Base-by-base conservation (phyloP, 2,797 vertebrate genomes). In the Limosa lapponica region DNA sequence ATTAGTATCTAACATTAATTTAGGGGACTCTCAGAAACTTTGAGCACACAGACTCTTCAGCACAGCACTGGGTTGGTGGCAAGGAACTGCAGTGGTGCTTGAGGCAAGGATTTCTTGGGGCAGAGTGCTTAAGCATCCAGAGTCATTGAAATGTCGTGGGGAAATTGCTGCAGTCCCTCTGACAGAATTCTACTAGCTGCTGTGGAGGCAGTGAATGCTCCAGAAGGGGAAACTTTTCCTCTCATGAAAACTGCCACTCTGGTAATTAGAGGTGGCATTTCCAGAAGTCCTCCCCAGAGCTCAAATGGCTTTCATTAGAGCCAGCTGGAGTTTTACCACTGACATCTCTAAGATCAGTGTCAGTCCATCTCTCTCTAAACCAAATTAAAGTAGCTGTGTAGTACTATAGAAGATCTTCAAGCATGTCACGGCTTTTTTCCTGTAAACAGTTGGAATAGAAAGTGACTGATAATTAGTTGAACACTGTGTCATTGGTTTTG, bases 31-130 rank as follows among this genome's bases (percentile, higher is more conserved):
- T 66, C 46, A 64, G 19, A 62, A 73, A 37, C 44, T 84, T 8
- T 3, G 49, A 73, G 44, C 17, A 49, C 43, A 64, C 17, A 16
- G 37, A 61, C 14, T 39, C 13, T 58, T 64, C 55, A 75, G 23
- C 62, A 49, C 14, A 62, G 43, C 4, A 4, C 16, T 0, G 0
- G 18, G 12, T 22, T 48, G 36, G n/a, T 65, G 28, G 27, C 41
- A 59, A 61, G 41, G 73, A 64, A 25, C 25, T 2, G 1, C 34
- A 46, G 32, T 11, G 24, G 15, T 67, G 52, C 44, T 67, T 43
- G n/a, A 70, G 64, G 67, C 44, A 73, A 55, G 51, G 67, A 41
- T 55, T 82, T 85, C 66, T 74, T 62, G 43, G 44, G 37, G 23
- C 39, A 73, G 57, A 58, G 43, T 51, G 28, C 58, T 18, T 41